Evolutionary conservation across 2,113 vertebrate species (phyloP), one percentile per base, ranked within the genome.

Genomic region (Platichthys flesus): DNA sequence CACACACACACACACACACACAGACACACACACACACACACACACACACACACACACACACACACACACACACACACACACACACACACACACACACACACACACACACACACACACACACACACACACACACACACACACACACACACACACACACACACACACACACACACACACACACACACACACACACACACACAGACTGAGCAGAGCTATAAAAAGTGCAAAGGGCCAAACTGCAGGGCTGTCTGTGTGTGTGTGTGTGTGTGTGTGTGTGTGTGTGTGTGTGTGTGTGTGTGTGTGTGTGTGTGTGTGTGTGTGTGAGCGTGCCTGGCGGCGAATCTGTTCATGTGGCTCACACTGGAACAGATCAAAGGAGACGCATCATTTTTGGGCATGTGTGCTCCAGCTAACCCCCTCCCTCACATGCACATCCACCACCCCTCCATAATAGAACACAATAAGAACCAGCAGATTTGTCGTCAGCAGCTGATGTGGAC

Each of bases 341-440:
- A 67, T 78, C 88, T 89, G 89, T 86, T 92, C 88, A 84, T 90
- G 87, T 87, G 79, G 89, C 88, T 92, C 85, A 89, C 71, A 89
- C 85, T 87, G 81, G 84, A 91, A 79, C 83, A 86, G 90, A 93
- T 93, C 91, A 93, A 91, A 90, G 89, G 78, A 91, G 91, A 92
- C 70, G 91, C 91, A 91, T 93, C 88, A 89, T 91, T 91, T 87
- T 89, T 90, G 74, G 90, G 81, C 85, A 87, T 87, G 79, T 91
- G 85, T 76, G 76, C 76, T 81, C 85, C 82, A 85, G 76, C 86
- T 71, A 81, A 31, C 58, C 58, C 67, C 75, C 51, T 58, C 59
- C 28, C 40, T 16, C 73, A 14, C 47, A 9, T 70, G 9, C 68
- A 74, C 83, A 78, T 57, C 61, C 75, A 62, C 79, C 63, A 1